Evolutionary conservation across 1,140 invertebrate species (phyloP).

Genomic region (Meloidogyne hapla): DNA sequence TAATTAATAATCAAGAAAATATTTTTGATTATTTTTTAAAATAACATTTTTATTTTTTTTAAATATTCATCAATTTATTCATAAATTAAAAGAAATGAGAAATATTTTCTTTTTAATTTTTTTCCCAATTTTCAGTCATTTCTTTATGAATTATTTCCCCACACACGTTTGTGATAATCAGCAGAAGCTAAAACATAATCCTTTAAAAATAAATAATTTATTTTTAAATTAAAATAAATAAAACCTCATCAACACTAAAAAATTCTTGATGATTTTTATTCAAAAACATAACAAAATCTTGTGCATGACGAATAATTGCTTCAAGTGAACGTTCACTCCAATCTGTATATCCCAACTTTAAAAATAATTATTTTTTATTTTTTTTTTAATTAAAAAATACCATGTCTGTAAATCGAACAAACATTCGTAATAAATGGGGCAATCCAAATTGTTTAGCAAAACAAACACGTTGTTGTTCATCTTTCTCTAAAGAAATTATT

Average conservation of each 20-base stretch:
- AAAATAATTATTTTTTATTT: not conserved
- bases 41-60: too few species aligned
- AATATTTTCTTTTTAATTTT: not conserved
- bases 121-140: not conserved
- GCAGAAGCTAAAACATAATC: conserved; percentile 35
- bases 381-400: conserved; percentile 9
- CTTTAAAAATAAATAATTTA: not conserved
- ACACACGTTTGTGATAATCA: conserved; percentile 40
- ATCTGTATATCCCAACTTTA: conserved; percentile 31
- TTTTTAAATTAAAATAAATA: conserved; percentile 13
- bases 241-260: conserved; percentile 29
- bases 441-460: conserved; percentile 41
- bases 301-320: conserved; percentile 39
- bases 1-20: too few species aligned
- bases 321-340: conserved; percentile 40
- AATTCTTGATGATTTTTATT: conserved; percentile 35
- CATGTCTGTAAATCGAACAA: conserved; percentile 42
- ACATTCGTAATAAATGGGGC: conserved; percentile 36
- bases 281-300: conserved; percentile 41
- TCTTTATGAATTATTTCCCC: conserved; percentile 29
- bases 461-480: conserved; percentile 31
- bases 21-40: too few species aligned
- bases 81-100: not conserved
- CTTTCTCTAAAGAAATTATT: too few species aligned
- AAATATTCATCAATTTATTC: not conserved